Evolutionary conservation across 2,888 invertebrate genomes (phyloP), one percentile per base, ranked within the genome.

Genomic region (Adineta ricciae): DNA sequence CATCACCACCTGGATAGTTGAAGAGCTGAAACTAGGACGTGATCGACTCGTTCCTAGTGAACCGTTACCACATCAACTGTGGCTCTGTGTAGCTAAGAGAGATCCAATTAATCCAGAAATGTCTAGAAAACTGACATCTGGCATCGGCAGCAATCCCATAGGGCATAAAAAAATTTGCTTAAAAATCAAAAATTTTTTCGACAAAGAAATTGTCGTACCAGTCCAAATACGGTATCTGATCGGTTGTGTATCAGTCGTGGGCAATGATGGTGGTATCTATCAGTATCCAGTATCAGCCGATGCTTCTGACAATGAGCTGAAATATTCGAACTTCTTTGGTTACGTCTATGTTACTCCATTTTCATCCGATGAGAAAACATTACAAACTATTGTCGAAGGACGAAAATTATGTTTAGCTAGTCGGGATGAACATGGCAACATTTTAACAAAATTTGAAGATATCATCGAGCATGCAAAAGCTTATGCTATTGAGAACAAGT

Each of bases 401-500:
- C 4, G 38, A 73, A 38, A 73, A 24, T 73, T 73, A 19, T 7
- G 8, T 7, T 7, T 24, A 2, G 73, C 38, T 0, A 38, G 24
- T 21, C 19, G 36, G 2, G 38, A 73, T 38, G 5, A 73, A 7
- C 5, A 38, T 5, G 21, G 38, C 24, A 16, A 73, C 1, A 73
- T 73, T 73, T 21, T 24, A 1, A 38, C 73, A 2, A 36, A 21
- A 38, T 73, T 73, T 24, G 19, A 73, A 3, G 38, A 73, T 9
- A 73, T 73, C 11, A 24, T 73, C 7, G 5, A 73, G 9, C 36
- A 21, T 38, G 73, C 38, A 21, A 5, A 8, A 38, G 24, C 73
- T 7, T 73, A 21, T 11, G 5, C 1, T 1, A n/a, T n/a, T n/a
- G n/a, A n/a, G n/a, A n/a, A n/a, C n/a, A 0, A 27, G 0, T 8